Evolutionary conservation across 2,888 invertebrate species (phyloP).

Genomic region (Diloba caeruleocephala): DNA sequence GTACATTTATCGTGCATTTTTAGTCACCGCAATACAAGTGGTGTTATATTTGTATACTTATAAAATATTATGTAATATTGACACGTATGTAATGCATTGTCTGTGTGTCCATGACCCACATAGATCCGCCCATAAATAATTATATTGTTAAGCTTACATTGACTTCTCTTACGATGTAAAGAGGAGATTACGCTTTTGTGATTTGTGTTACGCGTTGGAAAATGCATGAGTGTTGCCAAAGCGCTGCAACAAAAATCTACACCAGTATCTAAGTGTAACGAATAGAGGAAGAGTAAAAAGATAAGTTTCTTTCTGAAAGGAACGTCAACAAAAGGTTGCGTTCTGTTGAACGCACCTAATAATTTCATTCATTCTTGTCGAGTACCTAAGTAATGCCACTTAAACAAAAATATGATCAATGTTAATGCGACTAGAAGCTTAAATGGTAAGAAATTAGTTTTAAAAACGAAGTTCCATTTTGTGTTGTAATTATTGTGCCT

Average conservation of each 20-base stretch:
- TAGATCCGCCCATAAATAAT: conserved; percentile 19
- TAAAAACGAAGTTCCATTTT: conserved; percentile 48
- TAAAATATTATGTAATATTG: conserved; percentile 26
- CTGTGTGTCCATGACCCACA: conserved; percentile 24
- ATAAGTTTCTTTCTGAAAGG: too few species aligned
- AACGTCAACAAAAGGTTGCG: too few species aligned
- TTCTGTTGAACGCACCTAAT: too few species aligned
- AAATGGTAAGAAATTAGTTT: conserved; percentile 35
- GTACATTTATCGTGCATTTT: conserved; percentile 43
- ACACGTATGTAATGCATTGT: conserved; percentile 31
- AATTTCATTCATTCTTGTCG: too few species aligned
- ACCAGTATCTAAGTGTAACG: too few species aligned
- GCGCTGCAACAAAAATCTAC: too few species aligned
- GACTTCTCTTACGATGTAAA: conserved; percentile 16
- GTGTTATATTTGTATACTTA: conserved; percentile 17
- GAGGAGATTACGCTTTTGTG: conserved; percentile 20
- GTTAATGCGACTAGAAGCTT: conserved; percentile 12
- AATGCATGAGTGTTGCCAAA: too few species aligned
- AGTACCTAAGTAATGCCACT: background rate
- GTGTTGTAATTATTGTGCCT: conserved; percentile 54
- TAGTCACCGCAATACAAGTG: conserved; percentile 18
- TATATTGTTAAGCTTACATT: conserved; percentile 24
- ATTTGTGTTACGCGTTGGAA: too few species aligned
- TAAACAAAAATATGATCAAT: conserved; percentile 7
- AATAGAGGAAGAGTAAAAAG: too few species aligned